Percentiles rank a stretch among this genome's conserved stretches.
These are phyloP conservation scores for Danio albolineatus DNA, from an alignment of 2,797 vertebrate species.

Conservation along the genomic window DNA sequence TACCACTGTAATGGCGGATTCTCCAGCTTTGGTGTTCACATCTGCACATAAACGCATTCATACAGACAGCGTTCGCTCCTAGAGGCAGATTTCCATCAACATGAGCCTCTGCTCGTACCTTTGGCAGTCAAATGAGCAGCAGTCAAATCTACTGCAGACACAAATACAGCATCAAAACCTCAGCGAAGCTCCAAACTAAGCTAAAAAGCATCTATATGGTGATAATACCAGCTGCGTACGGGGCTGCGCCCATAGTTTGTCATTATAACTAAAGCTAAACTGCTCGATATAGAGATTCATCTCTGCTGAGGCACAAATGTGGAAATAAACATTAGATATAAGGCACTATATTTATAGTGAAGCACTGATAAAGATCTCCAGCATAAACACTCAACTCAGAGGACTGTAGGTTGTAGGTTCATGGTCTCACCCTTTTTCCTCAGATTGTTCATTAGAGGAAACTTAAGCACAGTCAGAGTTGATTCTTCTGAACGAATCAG, in stretches of 20 bases:
- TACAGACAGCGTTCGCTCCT: background rate
- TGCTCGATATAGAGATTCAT: background rate
- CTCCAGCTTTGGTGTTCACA: background rate
- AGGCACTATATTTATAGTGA: background rate
- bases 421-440: no score
- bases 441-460: no score
- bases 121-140: constrained; percentile 23
- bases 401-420: no score
- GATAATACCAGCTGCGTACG: background rate
- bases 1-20: background rate
- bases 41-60: background rate
- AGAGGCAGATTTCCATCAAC: background rate
- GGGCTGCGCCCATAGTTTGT: background rate
- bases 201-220: background rate
- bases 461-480: no score
- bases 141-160: background rate
- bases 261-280: background rate
- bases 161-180: background rate
- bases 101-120: background rate
- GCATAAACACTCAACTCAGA: background rate
- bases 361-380: background rate
- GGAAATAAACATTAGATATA: background rate
- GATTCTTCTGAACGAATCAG: no score
- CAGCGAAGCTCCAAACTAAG: background rate
- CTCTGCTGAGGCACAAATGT: background rate